phyloP scores from a whole-genome alignment of 2,888 invertebrate genomes.

The Caenorhabditis sp. region DNA sequence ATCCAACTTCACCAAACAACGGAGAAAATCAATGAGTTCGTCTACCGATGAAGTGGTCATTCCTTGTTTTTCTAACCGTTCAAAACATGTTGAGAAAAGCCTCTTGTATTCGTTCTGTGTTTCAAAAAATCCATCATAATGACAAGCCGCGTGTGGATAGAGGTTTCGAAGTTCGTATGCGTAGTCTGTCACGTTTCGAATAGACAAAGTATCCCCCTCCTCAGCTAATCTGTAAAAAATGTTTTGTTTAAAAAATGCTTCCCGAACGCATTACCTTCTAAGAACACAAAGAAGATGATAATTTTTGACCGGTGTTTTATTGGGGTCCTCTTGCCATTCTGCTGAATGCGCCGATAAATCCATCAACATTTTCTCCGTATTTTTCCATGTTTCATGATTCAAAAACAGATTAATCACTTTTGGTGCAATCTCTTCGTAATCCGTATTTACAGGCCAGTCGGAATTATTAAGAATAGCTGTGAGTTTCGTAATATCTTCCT shows the following conservation, averaged over 20 bases:
- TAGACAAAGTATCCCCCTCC: slow-evolving; percentile 27
- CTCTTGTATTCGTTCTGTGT: slow-evolving; percentile 45
- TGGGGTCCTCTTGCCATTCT: slow-evolving; percentile 19
- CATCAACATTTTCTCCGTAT: slow-evolving; percentile 43
- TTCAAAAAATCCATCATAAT: slow-evolving; percentile 47
- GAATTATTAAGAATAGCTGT: slow-evolving; percentile 25
- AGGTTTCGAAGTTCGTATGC: slow-evolving; percentile 55
- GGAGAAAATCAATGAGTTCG: slow-evolving; percentile 54
- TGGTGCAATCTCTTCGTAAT: slow-evolving; percentile 51
- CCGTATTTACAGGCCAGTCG: slow-evolving; percentile 55
- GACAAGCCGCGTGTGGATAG: slow-evolving; percentile 48
- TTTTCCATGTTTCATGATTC: slow-evolving; percentile 54
- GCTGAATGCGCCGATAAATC: slow-evolving; percentile 32
- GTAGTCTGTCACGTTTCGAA: slow-evolving; percentile 48
- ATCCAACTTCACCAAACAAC: slow-evolving; percentile 54
- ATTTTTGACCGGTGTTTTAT: slow-evolving; percentile 48
- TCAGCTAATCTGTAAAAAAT: slow-evolving; percentile 9
- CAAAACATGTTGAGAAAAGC: slow-evolving; percentile 43
- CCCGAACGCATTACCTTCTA: too few relatives aligned
- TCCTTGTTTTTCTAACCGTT: slow-evolving; percentile 24
- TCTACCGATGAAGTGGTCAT: slow-evolving; percentile 36
- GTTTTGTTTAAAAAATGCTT: too few relatives aligned
- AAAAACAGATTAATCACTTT: slow-evolving; percentile 47
- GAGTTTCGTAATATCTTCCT: slow-evolving; percentile 49
- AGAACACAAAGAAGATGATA: slow-evolving; percentile 51